Conservation (phyloP, 2,888 invertebrate species). For the Orchesella flavescens region DNA sequence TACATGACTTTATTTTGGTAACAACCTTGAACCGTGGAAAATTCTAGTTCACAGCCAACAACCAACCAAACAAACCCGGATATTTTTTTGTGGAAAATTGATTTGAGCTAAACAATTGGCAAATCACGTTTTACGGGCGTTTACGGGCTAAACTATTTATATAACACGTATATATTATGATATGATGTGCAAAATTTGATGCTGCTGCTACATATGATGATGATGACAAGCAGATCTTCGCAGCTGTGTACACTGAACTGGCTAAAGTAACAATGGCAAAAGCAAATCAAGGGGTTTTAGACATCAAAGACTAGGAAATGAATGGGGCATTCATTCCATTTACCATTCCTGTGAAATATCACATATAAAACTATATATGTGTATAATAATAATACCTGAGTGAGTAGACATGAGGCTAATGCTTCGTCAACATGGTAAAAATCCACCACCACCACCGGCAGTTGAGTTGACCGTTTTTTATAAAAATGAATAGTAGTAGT, state of each 20-base stretch:
- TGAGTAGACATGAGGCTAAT: slow-evolving; percentile 17
- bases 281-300: slow-evolving; percentile 40
- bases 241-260: slow-evolving; percentile 52
- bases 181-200: neutral
- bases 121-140: neutral
- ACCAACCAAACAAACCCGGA: slow-evolving; percentile 14
- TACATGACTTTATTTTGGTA: slow-evolving; percentile 28
- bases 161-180: neutral
- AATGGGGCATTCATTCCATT: slow-evolving; percentile 49
- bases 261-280: slow-evolving; percentile 45
- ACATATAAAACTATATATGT: slow-evolving; percentile 9
- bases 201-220: neutral
- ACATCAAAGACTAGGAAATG: slow-evolving; percentile 59
- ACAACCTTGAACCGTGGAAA: slow-evolving; percentile 45
- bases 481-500: slow-evolving; percentile 23
- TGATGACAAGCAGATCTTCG: slow-evolving; percentile 21
- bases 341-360: slow-evolving; percentile 27
- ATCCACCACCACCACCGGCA: slow-evolving; percentile 33
- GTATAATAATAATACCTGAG: slow-evolving; percentile 8
- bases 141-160: slow-evolving; percentile 3
- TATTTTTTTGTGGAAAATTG: neutral
- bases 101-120: neutral
- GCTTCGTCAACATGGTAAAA: slow-evolving; percentile 35
- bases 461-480: slow-evolving; percentile 58
- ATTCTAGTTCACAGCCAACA: neutral